Base-by-base conservation (phyloP, 2,888 invertebrate genomes). In the Ellobium chinense region DNA sequence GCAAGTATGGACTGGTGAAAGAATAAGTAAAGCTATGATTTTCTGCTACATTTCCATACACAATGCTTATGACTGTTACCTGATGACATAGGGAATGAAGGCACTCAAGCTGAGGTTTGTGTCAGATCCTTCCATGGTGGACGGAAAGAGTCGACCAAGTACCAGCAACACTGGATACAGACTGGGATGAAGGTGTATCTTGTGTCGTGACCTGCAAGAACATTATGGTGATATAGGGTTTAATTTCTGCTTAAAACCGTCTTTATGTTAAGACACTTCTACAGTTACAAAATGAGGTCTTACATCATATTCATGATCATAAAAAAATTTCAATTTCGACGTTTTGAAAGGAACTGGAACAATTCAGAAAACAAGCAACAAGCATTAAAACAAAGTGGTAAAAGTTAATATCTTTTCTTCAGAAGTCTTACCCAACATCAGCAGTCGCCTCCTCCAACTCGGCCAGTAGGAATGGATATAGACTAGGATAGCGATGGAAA, bases 111-210 rank as follows among this genome's bases (percentile, higher is more conserved):
- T 95, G 74, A 96, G 93, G 87, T 94, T 95, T 31, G 95, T 94
- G 86, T 95, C 95, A 14, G 95, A 94, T 58, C 95, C 95, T 89
- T 97, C 96, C 70, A 95, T 93, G 0, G 95, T 94, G 0, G 96
- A 96, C 0, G 97, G 96, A 92, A 96, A 96, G 4, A 98, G 94
- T 46, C 97, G 94, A 1, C 96, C 95, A 73, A 98, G 94, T 80
- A 98, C 93, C 88, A 97, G 93, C 84, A 98, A 93, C 65, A 96
- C 94, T 0, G 97, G 96, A 93, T 96, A 96, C 82, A 97, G 93
- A 5, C 95, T 94, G 0, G 96, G 95, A 82, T 95, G 89, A 88
- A 93, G 82, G 87, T 88, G 85, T 37, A 88, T 68, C 24, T 62
- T 63, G 29, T 76, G 39, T 3, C 75, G 78, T 31, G 69, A 65